Percentiles rank a stretch among this genome's conserved stretches.
phyloP scores from a whole-genome alignment of 2,797 vertebrate genomes.

The Pygocentrus nattereri region DNA sequence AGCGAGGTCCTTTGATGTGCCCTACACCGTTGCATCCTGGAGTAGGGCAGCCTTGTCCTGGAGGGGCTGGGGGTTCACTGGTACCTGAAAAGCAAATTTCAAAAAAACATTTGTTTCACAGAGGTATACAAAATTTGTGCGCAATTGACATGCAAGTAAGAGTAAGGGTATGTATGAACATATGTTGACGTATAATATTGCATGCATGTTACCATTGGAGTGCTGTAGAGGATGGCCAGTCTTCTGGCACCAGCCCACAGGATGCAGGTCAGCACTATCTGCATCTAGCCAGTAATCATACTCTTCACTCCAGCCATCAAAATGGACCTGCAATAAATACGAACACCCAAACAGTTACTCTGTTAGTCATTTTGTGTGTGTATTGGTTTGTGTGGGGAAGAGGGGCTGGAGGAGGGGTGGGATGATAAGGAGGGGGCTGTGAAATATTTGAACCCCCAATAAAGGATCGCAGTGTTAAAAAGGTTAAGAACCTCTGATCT shows the following conservation, averaged over 20 bases:
- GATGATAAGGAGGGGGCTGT: too few relatives aligned
- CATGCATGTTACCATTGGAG: constrained; percentile 77
- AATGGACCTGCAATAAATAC: constrained; percentile 80
- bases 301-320: constrained; percentile 86
- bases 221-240: constrained; percentile 87
- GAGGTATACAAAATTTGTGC: background rate
- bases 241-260: constrained; percentile 90
- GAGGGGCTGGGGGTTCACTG: constrained; percentile 72
- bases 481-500: too few relatives aligned
- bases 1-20: constrained; percentile 88
- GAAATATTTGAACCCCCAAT: too few relatives aligned
- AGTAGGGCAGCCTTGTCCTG: constrained; percentile 89
- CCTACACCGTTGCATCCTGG: constrained; percentile 89
- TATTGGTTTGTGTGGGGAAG: too few relatives aligned
- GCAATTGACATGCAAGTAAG: background rate
- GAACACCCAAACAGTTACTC: background rate
- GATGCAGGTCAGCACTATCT: constrained; percentile 87
- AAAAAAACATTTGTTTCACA: background rate
- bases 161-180: background rate
- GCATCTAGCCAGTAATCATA: constrained; percentile 90
- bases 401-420: too few relatives aligned
- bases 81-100: constrained; percentile 68
- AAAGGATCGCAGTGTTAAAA: background rate
- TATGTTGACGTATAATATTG: background rate
- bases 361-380: too few relatives aligned